Evolutionary conservation across 2,888 invertebrate species (phyloP), one percentile per base, ranked within the genome.

Genomic region (Morpho achilles): DNA sequence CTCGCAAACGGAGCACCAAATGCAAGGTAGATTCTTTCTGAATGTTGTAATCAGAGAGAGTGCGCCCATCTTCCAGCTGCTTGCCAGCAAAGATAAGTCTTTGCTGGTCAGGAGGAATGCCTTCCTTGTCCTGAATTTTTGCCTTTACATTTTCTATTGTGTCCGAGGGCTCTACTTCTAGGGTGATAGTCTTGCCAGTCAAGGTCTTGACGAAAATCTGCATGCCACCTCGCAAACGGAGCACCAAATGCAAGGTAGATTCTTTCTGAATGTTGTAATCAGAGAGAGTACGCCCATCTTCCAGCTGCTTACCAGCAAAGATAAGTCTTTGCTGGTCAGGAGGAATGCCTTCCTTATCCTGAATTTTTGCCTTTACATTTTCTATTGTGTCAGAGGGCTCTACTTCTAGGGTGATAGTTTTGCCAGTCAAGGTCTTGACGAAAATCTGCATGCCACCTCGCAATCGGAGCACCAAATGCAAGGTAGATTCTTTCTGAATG

Each of bases 261-360:
- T 61, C 60, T 5, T 61, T 61, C 16, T 61, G 60, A 22, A 61
- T 61, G 7, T 61, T 61, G 45, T 61, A 61, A 23, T 61, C 60
- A 2, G 60, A 61, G 1, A 61, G 45, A 9, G 60, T 61, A 39
- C 60, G 60, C 0, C 60, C 60, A 48, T 61, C 60, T 41, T 61
- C 60, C 0, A 61, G 48, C 7, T 61, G 93, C 65, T 92, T 93
- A 1, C 93, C 93, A 32, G 92, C 93, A 60, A 92, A 93, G 66
- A 93, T 93, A 50, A 93, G 71, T 16, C 60, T 58, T 9, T 61
- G 60, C 9, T 61, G 60, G 16, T 61, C 60, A 9, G 92, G 92
- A 1, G 92, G 92, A 65, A 93, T 92, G 2, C 92, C 91, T 56
- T 72, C 72, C 4, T 70, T 70, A 10, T 72, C 72, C 2, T 70